Evolutionary conservation across 2,797 vertebrate genomes (phyloP).

Genomic region (Glyptemys insculpta): DNA sequence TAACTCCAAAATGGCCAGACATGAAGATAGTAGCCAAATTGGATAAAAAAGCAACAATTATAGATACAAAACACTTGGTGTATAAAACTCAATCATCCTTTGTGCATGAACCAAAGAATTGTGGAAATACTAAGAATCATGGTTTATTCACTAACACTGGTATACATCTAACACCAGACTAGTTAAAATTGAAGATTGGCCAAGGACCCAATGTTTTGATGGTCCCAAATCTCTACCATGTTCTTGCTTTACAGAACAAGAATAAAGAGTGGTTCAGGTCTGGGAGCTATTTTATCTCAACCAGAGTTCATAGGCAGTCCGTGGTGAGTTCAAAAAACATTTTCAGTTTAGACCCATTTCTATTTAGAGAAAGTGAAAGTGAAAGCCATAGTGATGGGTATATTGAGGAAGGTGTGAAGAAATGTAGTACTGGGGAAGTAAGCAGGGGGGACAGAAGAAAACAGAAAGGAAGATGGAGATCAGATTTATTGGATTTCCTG

Average conservation of each 20-base stretch:
- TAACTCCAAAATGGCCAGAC: too few species aligned
- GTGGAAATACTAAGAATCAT: not conserved
- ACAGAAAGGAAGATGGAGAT: not conserved
- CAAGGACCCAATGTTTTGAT: not conserved
- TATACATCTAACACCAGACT: not conserved
- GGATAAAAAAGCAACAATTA: too few species aligned
- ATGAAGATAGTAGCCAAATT: too few species aligned
- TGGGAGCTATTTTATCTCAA: not conserved
- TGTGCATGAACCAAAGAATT: not conserved
- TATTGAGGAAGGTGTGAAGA: not conserved
- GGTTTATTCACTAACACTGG: not conserved
- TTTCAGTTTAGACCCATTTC: accelerated
- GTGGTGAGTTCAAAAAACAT: not conserved
- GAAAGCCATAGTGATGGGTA: not conserved
- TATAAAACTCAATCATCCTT: not conserved
- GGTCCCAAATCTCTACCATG: not conserved
- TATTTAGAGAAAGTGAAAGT: not conserved
- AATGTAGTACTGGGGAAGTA: not conserved
- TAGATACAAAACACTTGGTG: not conserved
- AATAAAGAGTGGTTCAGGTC: not conserved
- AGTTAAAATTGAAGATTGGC: conserved; percentile 15
- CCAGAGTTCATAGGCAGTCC: accelerated
- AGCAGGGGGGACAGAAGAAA: not conserved
- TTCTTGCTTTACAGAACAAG: not conserved
- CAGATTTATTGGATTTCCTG: not conserved